Percentiles rank a stretch among this genome's conserved stretches.
phyloP scores from a whole-genome alignment of 2,797 vertebrate species.

The Myoxocephalus aenaeus region DNA sequence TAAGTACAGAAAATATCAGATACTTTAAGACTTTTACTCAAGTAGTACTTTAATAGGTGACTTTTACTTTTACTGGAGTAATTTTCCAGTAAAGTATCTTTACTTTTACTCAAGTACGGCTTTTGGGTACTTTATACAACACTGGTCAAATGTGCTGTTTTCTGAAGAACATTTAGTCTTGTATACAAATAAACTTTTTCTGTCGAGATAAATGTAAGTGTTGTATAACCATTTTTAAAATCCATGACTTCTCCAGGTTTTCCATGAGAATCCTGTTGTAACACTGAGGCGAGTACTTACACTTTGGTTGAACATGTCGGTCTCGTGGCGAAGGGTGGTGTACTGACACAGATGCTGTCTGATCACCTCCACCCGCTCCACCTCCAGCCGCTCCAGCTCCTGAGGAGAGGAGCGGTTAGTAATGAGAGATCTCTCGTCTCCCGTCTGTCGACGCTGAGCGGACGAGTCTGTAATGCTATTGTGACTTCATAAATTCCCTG shows the following conservation, averaged over 20 bases:
- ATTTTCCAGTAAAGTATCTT: too few species aligned
- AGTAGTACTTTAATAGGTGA: too few species aligned
- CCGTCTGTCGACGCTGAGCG: background rate
- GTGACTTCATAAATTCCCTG: background rate
- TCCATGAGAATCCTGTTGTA: too few species aligned
- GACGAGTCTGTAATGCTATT: background rate
- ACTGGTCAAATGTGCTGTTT: background rate
- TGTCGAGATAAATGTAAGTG: background rate
- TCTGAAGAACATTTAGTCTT: background rate
- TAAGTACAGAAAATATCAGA: too few species aligned
- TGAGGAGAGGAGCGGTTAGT: slow-evolving; percentile 59
- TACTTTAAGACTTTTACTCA: too few species aligned
- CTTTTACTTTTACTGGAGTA: too few species aligned
- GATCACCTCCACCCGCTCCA: slow-evolving; percentile 97
- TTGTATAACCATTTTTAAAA: too few species aligned
- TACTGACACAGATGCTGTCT: slow-evolving; percentile 97
- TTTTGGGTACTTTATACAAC: too few species aligned
- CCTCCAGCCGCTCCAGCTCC: slow-evolving; percentile 97
- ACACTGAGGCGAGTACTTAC: slow-evolving; percentile 82
- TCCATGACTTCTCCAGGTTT: too few species aligned
- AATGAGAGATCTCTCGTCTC: background rate
- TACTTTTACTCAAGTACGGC: too few species aligned
- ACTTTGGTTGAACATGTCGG: slow-evolving; percentile 99
- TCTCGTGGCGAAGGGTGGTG: slow-evolving; percentile 96
- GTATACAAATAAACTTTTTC: background rate